Base-by-base conservation (phyloP, 2,113 vertebrate species). In the Lethenteron camtschaticum region DNA sequence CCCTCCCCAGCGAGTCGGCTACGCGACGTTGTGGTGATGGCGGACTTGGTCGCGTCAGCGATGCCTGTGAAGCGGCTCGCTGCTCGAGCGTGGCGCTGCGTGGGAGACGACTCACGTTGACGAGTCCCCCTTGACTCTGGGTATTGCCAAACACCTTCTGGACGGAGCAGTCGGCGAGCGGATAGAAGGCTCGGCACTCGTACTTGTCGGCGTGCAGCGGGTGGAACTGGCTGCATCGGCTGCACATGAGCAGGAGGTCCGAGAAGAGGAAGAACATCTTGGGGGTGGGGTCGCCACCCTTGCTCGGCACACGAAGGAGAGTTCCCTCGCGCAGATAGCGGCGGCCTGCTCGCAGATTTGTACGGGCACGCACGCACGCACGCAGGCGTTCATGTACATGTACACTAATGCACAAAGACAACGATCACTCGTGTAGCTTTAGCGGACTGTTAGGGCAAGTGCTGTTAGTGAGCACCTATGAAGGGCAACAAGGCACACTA, bases 191-290 rank as follows among this genome's bases (percentile, higher is more conserved):
- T 76, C 74, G 79, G 72, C 79, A 79, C 1, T 55, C 72, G 73
- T 85, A 80, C 78, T 80, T 86, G 77, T 83, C 80, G 68, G 77
- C 70, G 56, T 73, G 76, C 76, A 75, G 75, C 70, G 77, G 80
- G 74, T 80, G 79, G 72, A 85, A 73, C 0, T 82, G 73, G 69
- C 84, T 78, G 72, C 85, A 87, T 20, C 77, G 85, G 66, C 82
- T 86, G 41, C 87, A 76, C 75, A 85, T 79, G 70, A 92, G 75
- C 58, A 97, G 82, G 73, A 86, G 74, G 70, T 97, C 94, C 0
- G 88, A 90, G 78, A 96, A 95, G 69, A 97, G 84, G 77, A 82
- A 86, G 79, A 90, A 88, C 85, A 77, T 75, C 78, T 83, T 87
- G 16, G 78, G 81, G 70, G 87, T 86, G 13, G 75, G 78, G 10